These are phyloP conservation scores for Triops cancriformis DNA, from an alignment of 1,140 invertebrate species.

Conservation along the genomic window DNA sequence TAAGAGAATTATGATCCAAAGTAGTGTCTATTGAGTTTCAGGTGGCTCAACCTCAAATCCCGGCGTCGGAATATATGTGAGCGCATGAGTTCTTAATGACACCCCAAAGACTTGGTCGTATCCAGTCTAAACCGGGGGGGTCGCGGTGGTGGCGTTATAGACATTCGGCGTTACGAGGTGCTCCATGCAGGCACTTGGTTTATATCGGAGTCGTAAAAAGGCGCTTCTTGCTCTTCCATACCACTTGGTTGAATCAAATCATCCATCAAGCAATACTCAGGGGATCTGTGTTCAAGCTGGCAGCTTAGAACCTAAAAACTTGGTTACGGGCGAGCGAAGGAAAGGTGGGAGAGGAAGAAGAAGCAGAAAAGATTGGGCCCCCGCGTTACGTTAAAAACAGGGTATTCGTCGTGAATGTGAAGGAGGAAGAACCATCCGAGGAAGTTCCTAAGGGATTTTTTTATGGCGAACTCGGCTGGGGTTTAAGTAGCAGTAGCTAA, in stretches of 20 bases:
- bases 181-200: not conserved
- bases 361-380: not conserved
- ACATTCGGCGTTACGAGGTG: not conserved
- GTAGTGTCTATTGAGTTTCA: not conserved
- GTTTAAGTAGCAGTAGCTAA: not conserved
- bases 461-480: constrained; percentile 1
- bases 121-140: not conserved
- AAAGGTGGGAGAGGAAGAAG: not conserved
- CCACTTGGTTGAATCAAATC: constrained; percentile 10
- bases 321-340: not conserved
- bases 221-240: not conserved
- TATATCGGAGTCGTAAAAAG: not conserved
- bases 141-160: not conserved
- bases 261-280: not conserved
- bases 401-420: not conserved
- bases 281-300: constrained; percentile 6
- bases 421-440: not conserved
- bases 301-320: constrained; percentile 5
- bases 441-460: not conserved
- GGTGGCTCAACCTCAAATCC: constrained; percentile 3
- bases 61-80: not conserved
- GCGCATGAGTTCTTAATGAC: constrained; percentile 1
- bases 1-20: not conserved
- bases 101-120: not conserved
- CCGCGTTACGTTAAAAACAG: not conserved